These are phyloP conservation scores for Basileuterus tristriatus DNA, from an alignment of 2,797 vertebrate genomes.

Conservation along the genomic window DNA sequence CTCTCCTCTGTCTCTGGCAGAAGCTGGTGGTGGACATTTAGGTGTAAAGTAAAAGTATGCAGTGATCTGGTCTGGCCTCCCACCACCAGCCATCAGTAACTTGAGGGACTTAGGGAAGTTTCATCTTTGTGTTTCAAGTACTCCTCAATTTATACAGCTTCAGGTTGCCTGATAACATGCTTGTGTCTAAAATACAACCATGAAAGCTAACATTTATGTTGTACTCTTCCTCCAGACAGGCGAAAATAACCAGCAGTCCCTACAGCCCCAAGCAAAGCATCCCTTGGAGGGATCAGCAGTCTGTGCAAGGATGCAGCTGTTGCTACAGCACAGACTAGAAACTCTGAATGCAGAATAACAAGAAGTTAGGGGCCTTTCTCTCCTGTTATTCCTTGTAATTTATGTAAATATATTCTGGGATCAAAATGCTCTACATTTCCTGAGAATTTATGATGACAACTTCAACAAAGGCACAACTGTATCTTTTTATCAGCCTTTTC, in stretches of 20 bases:
- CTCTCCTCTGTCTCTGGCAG: not conserved
- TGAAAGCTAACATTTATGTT: not conserved
- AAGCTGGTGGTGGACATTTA: not conserved
- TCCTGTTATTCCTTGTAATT: not conserved
- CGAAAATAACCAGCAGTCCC: not conserved
- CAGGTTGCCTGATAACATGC: not conserved
- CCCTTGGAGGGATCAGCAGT: not conserved
- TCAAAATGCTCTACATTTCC: slow-evolving; percentile 24
- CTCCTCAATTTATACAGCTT: not conserved
- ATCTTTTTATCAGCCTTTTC: slow-evolving; percentile 1
- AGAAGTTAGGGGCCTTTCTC: not conserved
- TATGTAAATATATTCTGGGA: slow-evolving; percentile 27
- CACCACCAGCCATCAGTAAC: not conserved
- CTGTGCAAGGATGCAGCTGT: not conserved
- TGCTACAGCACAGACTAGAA: not conserved
- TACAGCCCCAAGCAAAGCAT: not conserved
- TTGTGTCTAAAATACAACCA: not conserved
- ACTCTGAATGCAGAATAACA: not conserved
- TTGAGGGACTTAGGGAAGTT: not conserved
- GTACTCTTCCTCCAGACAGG: not conserved
- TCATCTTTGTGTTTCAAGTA: not conserved
- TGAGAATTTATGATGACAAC: slow-evolving; percentile 1
- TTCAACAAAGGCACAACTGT: slow-evolving; percentile 1
- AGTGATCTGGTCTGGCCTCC: not conserved
- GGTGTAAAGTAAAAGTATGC: not conserved